These are phyloP conservation scores for Triops cancriformis DNA, from an alignment of 1,140 invertebrate species.

Conservation along the genomic window DNA sequence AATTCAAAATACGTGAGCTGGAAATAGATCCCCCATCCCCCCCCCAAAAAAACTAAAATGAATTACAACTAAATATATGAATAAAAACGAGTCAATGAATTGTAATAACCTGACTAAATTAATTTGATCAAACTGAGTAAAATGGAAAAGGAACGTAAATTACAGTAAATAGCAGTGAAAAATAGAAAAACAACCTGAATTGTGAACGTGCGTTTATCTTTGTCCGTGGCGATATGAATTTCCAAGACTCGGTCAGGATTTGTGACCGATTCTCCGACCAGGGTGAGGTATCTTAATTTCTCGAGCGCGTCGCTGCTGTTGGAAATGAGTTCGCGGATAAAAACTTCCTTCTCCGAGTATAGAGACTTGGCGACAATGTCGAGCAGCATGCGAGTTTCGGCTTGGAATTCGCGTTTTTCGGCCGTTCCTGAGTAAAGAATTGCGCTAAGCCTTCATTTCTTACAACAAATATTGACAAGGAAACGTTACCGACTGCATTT, in stretches of 20 bases:
- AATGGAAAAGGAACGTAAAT: constrained; percentile 14
- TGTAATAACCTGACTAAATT: too few species aligned
- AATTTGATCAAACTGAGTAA: too few species aligned
- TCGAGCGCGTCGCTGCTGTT: constrained; percentile 96
- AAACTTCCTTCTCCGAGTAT: constrained; percentile 97
- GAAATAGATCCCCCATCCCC: too few species aligned
- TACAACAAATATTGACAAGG: background rate
- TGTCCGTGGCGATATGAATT: constrained; percentile 83
- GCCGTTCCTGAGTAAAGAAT: constrained; percentile 27
- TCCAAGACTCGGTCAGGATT: constrained; percentile 50
- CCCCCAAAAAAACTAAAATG: too few species aligned
- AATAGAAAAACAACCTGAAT: constrained; percentile 56
- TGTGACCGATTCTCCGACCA: constrained; percentile 43
- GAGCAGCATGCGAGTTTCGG: constrained; percentile 87
- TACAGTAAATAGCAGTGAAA: background rate
- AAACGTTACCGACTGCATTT: constrained; percentile 33
- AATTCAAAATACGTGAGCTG: constrained; percentile 1
- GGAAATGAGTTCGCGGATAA: constrained; percentile 89
- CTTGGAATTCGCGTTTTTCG: constrained; percentile 70
- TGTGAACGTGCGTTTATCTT: constrained; percentile 69
- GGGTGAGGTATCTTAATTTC: constrained; percentile 68
- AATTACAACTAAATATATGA: too few species aligned
- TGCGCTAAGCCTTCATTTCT: constrained; percentile 19
- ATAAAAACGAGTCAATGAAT: too few species aligned
- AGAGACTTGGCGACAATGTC: constrained; percentile 95